Evolutionary conservation across 2,888 invertebrate genomes (phyloP).

Genomic region (Eupithecia subumbrata): DNA sequence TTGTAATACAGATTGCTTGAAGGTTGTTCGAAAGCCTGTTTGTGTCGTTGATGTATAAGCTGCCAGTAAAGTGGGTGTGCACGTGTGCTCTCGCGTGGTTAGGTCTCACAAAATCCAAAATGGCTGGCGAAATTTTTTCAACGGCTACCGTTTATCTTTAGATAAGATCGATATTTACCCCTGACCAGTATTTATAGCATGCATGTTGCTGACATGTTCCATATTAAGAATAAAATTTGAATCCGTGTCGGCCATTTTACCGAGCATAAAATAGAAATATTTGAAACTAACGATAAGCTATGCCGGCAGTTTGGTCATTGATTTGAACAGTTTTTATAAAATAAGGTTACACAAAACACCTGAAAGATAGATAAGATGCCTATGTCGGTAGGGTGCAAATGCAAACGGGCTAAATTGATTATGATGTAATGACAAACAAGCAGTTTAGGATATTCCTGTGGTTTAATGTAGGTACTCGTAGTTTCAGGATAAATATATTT

Average conservation of each 20-base stretch:
- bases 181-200: constrained; percentile 18
- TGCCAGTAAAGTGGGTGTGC: not conserved
- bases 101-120: constrained; percentile 6
- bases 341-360: not conserved
- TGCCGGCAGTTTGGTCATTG: not conserved
- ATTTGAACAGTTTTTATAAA: not conserved
- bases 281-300: constrained; percentile 2
- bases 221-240: constrained; percentile 3
- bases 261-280: constrained; percentile 1
- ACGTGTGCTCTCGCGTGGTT: constrained; percentile 1
- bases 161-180: constrained; percentile 14
- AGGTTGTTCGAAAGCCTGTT: constrained; percentile 18
- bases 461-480: not conserved
- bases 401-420: not conserved
- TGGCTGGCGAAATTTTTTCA: not conserved
- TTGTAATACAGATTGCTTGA: constrained; percentile 14
- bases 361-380: not conserved
- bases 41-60: constrained; percentile 2
- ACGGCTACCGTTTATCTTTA: constrained; percentile 6
- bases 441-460: not conserved
- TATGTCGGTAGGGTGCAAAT: not conserved
- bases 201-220: constrained; percentile 8
- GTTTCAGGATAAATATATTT: not conserved
- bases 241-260: not conserved
- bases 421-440: not conserved